Evolutionary conservation across 2,888 invertebrate species (phyloP).

Genomic region (Aphrophora alni): DNA sequence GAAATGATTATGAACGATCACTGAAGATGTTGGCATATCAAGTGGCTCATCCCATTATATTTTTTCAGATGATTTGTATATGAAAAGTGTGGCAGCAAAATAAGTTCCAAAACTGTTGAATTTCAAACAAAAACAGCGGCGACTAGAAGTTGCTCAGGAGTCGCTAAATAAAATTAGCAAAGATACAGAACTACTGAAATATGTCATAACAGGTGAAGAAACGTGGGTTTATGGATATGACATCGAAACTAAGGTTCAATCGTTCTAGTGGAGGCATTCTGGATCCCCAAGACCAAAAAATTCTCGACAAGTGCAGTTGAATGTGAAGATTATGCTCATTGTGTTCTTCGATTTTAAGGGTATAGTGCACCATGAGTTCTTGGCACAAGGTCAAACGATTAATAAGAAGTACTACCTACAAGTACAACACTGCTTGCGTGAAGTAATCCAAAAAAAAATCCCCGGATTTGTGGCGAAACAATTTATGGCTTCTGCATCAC

Average conservation of each 20-base stretch:
- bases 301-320: conserved; percentile 42
- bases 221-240: background rate
- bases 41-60: too few relatives aligned
- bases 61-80: too few relatives aligned
- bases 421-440: conserved; percentile 34
- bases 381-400: background rate
- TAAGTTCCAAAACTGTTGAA: too few relatives aligned
- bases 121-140: too few relatives aligned
- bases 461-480: conserved; percentile 30
- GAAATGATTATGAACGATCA: too few relatives aligned
- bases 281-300: conserved; percentile 53
- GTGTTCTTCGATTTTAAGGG: conserved; percentile 43
- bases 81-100: too few relatives aligned
- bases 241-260: conserved; percentile 22
- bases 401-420: conserved; percentile 6
- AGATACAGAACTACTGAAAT: too few relatives aligned
- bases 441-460: conserved; percentile 41
- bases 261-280: conserved; percentile 19
- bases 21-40: too few relatives aligned
- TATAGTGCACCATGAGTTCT: conserved; percentile 20
- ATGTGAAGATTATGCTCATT: conserved; percentile 44
- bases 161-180: background rate
- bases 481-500: conserved; percentile 35
- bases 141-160: background rate
- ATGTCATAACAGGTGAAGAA: background rate